Base-by-base conservation (phyloP, 2,888 invertebrate species). In the Tetragonula carbonaria region DNA sequence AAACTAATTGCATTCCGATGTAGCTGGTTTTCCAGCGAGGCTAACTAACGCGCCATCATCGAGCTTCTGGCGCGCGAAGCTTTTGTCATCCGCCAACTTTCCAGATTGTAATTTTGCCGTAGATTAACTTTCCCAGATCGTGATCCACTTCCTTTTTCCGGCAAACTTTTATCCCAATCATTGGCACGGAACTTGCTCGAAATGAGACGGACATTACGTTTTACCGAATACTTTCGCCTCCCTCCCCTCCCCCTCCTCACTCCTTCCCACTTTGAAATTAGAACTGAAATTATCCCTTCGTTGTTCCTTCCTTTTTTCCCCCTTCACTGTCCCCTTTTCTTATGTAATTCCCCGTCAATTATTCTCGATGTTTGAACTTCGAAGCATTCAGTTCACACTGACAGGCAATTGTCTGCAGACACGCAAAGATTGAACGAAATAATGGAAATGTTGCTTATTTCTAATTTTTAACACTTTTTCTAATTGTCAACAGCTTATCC, bases 1-100 rank as follows among this genome's bases (percentile, higher is more conserved):
- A 81, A 81, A 86, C 88, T 88, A 88, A 87, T 87, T 88, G 84
- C 87, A 88, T 88, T 87, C 88, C 87, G 59, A 74, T 63, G 73
- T 63, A 75, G 59, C 75, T 53, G n/a, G 51, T 28, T 71, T 71
- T 55, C 78, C 76, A 62, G 51, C 68, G 70, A 21, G 28, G 80
- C 82, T 85, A 87, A 87, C 80, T 85, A 88, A 85, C 80, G 84
- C 65, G 63, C 82, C 71, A 80, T 86, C 85, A 88, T 82, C 80
- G 86, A 50, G 62, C 57, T 45, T 45, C 70, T 50, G 33, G 28
- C 57, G 28, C 57, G 59, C 57, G 14, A 33, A n/a, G 57, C 78
- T 59, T 78, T 84, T 79, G 84, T 77, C 83, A 51, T 83, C 83
- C 72, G 62, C 51, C 28, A 83, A 83, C 83, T 86, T 86, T 75